Percentiles rank a stretch among this genome's conserved stretches.
Conservation (phyloP, 2,113 vertebrate species). For the Phrynocephalus versicolor region DNA sequence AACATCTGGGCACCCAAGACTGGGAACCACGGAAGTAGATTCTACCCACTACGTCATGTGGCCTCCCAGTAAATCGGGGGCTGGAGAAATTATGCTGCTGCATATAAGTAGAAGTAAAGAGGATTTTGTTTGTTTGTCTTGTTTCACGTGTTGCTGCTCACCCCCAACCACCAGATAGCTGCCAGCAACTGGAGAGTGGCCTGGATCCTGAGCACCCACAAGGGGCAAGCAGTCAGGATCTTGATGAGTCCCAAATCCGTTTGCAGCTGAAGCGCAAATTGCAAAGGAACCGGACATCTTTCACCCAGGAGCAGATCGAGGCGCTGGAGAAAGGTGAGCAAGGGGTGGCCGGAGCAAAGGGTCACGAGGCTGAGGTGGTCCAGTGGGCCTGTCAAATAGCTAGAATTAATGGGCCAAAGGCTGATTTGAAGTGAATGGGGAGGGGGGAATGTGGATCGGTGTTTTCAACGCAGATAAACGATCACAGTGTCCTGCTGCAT, state of each 20-base stretch:
- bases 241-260: conserved; percentile 84
- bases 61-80: neutral
- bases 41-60: neutral
- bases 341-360: too few relatives aligned
- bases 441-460: neutral
- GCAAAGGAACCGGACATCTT: conserved; percentile 86
- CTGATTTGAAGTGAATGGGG: neutral
- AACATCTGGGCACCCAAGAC: too few relatives aligned
- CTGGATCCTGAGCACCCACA: conserved; percentile 65
- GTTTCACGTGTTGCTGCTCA: neutral
- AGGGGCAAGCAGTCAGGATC: conserved; percentile 69
- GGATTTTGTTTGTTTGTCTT: neutral
- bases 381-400: neutral
- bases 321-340: conserved; percentile 85
- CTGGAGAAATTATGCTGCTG: neutral
- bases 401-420: neutral
- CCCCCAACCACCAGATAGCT: conserved; percentile 63
- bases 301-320: conserved; percentile 88
- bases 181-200: conserved; percentile 74
- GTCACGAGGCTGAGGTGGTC: neutral
- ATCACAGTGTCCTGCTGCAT: too few relatives aligned
- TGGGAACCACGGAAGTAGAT: too few relatives aligned
- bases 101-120: neutral
- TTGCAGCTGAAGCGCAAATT: conserved; percentile 88
- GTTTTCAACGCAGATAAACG: neutral